These are phyloP conservation scores for Chitala chitala DNA, from an alignment of 2,113 vertebrate species.

Conservation along the genomic window DNA sequence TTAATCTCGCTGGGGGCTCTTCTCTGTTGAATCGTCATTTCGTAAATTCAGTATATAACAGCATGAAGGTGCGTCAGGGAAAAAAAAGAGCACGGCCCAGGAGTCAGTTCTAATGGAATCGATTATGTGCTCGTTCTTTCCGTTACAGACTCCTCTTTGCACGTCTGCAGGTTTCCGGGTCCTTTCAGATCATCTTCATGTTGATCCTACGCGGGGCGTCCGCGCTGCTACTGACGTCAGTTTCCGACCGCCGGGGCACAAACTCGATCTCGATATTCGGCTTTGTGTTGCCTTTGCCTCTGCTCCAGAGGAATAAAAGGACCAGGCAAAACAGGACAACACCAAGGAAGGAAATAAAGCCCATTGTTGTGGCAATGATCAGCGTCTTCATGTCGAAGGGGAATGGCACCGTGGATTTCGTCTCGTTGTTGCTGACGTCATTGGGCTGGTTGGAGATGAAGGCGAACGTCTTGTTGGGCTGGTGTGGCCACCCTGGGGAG, in stretches of 20 bases:
- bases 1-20: neutral
- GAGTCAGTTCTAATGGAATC: neutral
- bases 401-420: conserved; percentile 82
- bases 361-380: conserved; percentile 97
- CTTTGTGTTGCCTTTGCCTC: conserved; percentile 92
- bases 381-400: conserved; percentile 98
- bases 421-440: conserved; percentile 87
- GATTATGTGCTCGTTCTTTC: neutral
- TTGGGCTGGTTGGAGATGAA: conserved; percentile 97
- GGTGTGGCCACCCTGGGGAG: conserved; percentile 95
- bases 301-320: conserved; percentile 95
- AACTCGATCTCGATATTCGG: conserved; percentile 96
- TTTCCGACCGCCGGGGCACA: conserved; percentile 87
- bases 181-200: conserved; percentile 96
- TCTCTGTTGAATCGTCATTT: neutral
- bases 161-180: neutral
- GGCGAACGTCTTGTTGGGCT: conserved; percentile 95
- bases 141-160: neutral
- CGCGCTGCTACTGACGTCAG: conserved; percentile 72
- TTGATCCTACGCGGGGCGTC: conserved; percentile 91
- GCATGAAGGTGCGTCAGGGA: neutral
- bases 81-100: neutral
- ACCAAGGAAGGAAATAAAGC: conserved; percentile 97
- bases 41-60: neutral
- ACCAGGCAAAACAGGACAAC: conserved; percentile 97